Evolutionary conservation across 2,113 vertebrate genomes (phyloP).

Genomic region (Anarhynchus alexandrinus): DNA sequence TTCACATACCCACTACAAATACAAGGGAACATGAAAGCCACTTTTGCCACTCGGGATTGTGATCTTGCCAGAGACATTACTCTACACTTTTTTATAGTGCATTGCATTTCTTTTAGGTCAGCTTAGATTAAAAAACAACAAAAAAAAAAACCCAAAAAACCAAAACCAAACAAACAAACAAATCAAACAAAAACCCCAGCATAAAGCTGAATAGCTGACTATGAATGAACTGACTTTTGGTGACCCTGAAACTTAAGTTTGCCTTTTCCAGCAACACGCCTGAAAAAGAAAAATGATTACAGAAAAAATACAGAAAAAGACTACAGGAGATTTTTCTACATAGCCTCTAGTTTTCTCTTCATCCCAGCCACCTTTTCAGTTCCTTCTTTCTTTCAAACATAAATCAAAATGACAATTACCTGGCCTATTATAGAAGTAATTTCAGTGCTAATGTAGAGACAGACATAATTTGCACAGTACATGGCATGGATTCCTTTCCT

Average conservation of each 20-base stretch:
- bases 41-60: neutral
- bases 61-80: neutral
- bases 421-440: neutral
- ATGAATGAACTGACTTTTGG: neutral
- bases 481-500: slow-evolving; percentile 28
- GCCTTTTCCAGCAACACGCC: neutral
- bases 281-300: neutral
- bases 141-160: neutral
- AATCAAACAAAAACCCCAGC: neutral
- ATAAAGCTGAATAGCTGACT: neutral
- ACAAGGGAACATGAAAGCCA: neutral
- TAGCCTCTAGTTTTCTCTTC: neutral
- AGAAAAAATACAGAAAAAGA: neutral
- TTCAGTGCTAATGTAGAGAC: neutral
- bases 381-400: neutral
- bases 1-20: neutral
- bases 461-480: neutral
- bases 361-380: neutral
- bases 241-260: neutral
- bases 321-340: neutral
- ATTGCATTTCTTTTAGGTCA: neutral
- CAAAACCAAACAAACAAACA: neutral
- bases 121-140: neutral
- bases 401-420: neutral
- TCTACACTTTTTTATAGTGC: neutral